A percentile compares a stretch with the other conserved stretches of the same genome.
Conservation (phyloP, 2,113 vertebrate species). For the Chlamydotis undulata region DNA sequence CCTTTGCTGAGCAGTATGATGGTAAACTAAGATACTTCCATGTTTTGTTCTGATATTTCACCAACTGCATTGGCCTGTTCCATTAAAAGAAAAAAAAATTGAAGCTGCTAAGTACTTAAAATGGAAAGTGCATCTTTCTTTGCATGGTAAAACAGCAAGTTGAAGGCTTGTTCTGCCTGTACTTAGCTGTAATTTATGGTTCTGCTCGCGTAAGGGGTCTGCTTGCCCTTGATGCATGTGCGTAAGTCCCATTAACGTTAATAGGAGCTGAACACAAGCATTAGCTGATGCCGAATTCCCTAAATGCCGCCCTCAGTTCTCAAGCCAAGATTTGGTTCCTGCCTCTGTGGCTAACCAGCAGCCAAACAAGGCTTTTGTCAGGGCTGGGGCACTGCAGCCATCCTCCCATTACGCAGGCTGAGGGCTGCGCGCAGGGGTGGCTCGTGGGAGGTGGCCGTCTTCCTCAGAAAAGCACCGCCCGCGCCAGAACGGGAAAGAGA, state of each 20-base stretch:
- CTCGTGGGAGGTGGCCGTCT: neutral
- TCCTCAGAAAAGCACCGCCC: neutral
- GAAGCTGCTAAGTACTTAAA: constrained; percentile 10
- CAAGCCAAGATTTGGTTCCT: neutral
- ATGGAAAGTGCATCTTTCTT: constrained; percentile 27
- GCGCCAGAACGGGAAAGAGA: neutral
- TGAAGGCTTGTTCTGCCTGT: constrained; percentile 14
- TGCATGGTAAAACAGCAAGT: neutral
- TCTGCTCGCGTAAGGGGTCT: neutral
- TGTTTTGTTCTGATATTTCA: neutral
- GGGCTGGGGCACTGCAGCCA: neutral
- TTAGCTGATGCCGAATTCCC: neutral
- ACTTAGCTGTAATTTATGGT: constrained; percentile 32
- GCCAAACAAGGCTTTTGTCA: neutral
- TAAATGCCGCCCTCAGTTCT: neutral
- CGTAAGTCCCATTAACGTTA: constrained; percentile 39
- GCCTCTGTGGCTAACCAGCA: neutral
- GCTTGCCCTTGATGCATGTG: constrained; percentile 26
- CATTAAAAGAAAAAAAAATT: neutral
- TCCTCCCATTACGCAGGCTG: neutral
- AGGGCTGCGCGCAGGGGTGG: neutral
- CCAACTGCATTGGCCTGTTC: neutral
- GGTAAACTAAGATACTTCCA: neutral
- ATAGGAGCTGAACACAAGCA: constrained; percentile 8
- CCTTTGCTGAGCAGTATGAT: neutral